A percentile compares a stretch with the other conserved stretches of the same genome.
phyloP scores from a whole-genome alignment of 1,140 invertebrate species.

The Agraylea sexmaculata region DNA sequence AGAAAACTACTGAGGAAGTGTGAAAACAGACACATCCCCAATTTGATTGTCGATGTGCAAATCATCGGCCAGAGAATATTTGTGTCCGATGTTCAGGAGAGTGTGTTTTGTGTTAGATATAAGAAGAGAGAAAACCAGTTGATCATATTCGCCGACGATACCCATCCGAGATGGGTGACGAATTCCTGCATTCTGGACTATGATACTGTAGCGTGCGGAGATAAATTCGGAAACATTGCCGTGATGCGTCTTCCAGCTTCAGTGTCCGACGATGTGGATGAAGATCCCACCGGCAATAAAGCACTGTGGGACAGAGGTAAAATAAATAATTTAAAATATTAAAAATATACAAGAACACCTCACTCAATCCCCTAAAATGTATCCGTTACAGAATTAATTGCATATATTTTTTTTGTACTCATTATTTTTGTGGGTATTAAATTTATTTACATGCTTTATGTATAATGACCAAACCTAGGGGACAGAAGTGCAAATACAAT shows the following conservation, averaged over 20 bases:
- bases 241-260: slow-evolving; percentile 82
- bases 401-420: too few relatives aligned
- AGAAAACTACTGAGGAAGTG: slow-evolving; percentile 95
- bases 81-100: slow-evolving; percentile 94
- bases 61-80: slow-evolving; percentile 88
- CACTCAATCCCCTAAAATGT: too few relatives aligned
- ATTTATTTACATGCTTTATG: too few relatives aligned
- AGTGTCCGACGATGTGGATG: slow-evolving; percentile 94
- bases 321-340: background rate
- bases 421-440: too few relatives aligned
- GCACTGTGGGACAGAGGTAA: slow-evolving; percentile 90
- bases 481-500: too few relatives aligned
- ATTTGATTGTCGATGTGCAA: slow-evolving; percentile 87
- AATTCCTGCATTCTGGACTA: slow-evolving; percentile 90
- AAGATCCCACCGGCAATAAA: slow-evolving; percentile 97
- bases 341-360: too few relatives aligned
- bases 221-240: slow-evolving; percentile 98
- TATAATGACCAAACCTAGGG: too few relatives aligned
- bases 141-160: slow-evolving; percentile 97
- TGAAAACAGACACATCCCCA: slow-evolving; percentile 98
- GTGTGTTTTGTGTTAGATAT: slow-evolving; percentile 92
- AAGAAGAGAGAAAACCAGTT: slow-evolving; percentile 93
- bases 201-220: slow-evolving; percentile 89
- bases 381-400: too few relatives aligned
- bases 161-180: slow-evolving; percentile 92